Evolutionary conservation across 2,797 vertebrate genomes (phyloP).

Genomic region (Catharus ustulatus): DNA sequence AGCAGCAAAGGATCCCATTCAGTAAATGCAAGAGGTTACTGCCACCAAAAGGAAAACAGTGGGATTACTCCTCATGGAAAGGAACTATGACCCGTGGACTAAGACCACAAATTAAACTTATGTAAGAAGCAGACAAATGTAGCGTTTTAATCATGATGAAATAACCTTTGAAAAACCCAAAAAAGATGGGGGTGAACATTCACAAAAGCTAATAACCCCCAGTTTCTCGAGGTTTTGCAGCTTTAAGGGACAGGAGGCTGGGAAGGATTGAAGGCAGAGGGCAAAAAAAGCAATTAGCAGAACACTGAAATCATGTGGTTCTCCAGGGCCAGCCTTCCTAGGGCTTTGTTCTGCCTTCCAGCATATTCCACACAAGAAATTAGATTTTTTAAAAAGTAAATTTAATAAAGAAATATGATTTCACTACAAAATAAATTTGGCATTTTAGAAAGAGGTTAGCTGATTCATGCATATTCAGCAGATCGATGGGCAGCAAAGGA

Average conservation of each 20-base stretch:
- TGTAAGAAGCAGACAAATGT: neutral
- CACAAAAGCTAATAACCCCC: neutral
- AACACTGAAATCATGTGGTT: neutral
- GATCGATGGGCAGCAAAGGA: neutral
- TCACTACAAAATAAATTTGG: neutral
- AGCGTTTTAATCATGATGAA: neutral
- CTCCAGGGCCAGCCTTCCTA: neutral
- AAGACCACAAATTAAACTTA: neutral
- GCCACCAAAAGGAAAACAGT: slow-evolving; percentile 66
- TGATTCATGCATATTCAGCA: neutral
- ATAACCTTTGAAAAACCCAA: neutral
- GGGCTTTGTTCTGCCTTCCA: neutral
- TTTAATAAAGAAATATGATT: neutral
- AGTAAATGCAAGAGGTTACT: neutral
- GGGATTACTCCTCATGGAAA: neutral
- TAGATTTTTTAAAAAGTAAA: neutral
- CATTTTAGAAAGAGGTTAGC: neutral
- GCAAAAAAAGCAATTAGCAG: neutral
- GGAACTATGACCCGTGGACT: neutral
- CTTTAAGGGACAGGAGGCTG: neutral
- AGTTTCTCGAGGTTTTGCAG: neutral
- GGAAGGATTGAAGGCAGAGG: neutral
- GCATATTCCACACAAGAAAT: neutral
- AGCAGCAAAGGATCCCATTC: neutral
- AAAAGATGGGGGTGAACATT: neutral